A percentile compares a stretch with the other conserved stretches of the same genome.
Evolutionary conservation across 2,113 vertebrate species (phyloP).

Genomic region (Lasiurus cinereus): DNA sequence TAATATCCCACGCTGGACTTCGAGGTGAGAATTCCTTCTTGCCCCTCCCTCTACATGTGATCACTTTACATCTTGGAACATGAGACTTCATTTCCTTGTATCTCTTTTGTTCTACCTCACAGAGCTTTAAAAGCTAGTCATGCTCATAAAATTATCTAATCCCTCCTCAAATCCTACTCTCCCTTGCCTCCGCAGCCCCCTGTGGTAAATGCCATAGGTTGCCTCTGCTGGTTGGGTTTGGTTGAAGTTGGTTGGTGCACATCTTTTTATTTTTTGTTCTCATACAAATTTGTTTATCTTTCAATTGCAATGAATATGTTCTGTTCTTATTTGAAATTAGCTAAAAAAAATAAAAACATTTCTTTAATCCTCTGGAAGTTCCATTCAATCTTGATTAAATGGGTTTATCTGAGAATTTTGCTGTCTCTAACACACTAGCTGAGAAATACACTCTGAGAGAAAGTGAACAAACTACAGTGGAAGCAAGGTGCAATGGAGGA

Average conservation of each 20-base stretch:
- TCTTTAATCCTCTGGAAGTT: not conserved
- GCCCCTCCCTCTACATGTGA: conserved; percentile 69
- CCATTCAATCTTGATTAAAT: not conserved
- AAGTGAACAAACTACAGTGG: not conserved
- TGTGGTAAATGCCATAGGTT: not conserved
- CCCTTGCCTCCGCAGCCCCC: not conserved
- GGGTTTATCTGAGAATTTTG: not conserved
- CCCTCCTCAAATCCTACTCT: conserved; percentile 60
- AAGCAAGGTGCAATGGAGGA: not conserved
- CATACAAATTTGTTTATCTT: not conserved
- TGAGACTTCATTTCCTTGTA: conserved; percentile 77
- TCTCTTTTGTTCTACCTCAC: conserved; percentile 77
- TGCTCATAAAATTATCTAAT: conserved; percentile 76
- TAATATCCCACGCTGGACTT: conserved; percentile 17
- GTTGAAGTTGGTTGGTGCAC: not conserved
- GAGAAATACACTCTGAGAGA: not conserved
- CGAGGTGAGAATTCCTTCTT: conserved; percentile 70
- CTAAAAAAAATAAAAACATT: not conserved
- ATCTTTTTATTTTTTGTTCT: not conserved
- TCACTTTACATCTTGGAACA: conserved; percentile 78
- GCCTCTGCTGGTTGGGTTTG: not conserved
- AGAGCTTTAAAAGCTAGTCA: conserved; percentile 70
- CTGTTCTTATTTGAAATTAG: conserved; percentile 20
- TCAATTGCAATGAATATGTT: not conserved
- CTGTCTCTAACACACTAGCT: not conserved